Evolutionary conservation across 2,113 vertebrate species (phyloP).

Genomic region (Neotragus pygmaeus): DNA sequence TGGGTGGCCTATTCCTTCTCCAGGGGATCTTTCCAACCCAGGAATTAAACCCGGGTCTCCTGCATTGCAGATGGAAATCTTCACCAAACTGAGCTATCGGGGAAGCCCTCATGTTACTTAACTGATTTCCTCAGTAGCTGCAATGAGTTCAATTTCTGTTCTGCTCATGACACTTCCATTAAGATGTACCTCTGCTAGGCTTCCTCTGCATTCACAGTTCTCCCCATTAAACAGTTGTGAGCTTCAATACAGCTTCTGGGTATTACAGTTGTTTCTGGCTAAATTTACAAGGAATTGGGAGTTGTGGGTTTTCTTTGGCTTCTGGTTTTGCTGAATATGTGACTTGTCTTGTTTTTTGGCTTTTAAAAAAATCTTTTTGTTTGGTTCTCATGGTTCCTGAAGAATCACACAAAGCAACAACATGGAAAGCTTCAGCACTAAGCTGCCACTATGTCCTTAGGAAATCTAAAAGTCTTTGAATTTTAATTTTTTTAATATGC

Average conservation of each 20-base stretch:
- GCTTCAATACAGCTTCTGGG: neutral
- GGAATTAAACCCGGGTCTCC: neutral
- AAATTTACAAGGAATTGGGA: slow-evolving; percentile 24
- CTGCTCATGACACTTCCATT: neutral
- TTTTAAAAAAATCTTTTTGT: neutral
- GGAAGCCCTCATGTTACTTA: neutral
- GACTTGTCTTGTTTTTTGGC: neutral
- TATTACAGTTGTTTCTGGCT: neutral
- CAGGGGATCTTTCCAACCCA: fast-evolving
- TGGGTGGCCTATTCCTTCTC: neutral
- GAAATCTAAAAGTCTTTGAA: neutral
- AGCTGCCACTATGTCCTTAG: neutral
- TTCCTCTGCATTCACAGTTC: neutral
- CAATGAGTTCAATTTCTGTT: neutral
- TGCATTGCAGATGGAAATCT: neutral
- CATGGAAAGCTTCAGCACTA: neutral
- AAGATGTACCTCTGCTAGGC: neutral
- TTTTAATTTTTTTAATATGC: neutral
- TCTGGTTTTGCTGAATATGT: slow-evolving; percentile 40
- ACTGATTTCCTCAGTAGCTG: neutral
- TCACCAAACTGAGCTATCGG: neutral
- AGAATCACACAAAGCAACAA: slow-evolving; percentile 7
- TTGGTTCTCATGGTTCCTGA: slow-evolving; percentile 20
- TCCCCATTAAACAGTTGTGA: neutral
- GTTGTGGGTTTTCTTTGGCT: neutral